Percentiles rank a stretch among this genome's conserved stretches.
Conservation (phyloP, 2,888 invertebrate species). For the Laspeyria flexula region DNA sequence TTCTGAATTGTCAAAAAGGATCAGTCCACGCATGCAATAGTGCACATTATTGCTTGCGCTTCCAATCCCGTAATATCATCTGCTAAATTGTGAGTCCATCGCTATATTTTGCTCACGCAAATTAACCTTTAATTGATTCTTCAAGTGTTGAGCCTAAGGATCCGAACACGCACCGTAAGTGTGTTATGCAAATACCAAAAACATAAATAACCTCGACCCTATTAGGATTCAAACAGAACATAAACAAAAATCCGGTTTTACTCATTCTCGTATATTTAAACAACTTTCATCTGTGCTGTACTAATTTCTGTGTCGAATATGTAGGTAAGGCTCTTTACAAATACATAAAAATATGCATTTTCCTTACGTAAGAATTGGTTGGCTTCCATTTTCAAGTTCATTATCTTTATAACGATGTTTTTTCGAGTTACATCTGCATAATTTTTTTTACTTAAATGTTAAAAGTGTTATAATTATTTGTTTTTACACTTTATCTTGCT, state of each 20-base stretch:
- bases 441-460: constrained; percentile 18
- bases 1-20: too few species aligned
- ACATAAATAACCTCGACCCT: constrained; percentile 62
- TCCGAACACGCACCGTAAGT: constrained; percentile 3
- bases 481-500: constrained; percentile 18
- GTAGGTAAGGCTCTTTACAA: constrained; percentile 23
- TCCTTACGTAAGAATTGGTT: constrained; percentile 24
- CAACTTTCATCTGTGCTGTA: constrained; percentile 73
- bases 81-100: too few species aligned
- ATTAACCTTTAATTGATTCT: too few species aligned
- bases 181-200: constrained; percentile 44
- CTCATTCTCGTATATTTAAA: constrained; percentile 66
- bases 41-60: too few species aligned
- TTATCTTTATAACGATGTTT: constrained; percentile 26
- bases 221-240: constrained; percentile 55
- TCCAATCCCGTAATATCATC: too few species aligned
- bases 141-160: not conserved
- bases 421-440: constrained; percentile 21
- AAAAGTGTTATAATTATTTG: constrained; percentile 21
- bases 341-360: constrained; percentile 5
- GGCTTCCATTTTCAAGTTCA: constrained; percentile 12
- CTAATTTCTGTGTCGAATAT: constrained; percentile 53
- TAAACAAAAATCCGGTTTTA: constrained; percentile 74
- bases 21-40: too few species aligned
- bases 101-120: too few species aligned